phyloP scores from a whole-genome alignment of 2,113 vertebrate genomes.

The Ciconia boyciana region DNA sequence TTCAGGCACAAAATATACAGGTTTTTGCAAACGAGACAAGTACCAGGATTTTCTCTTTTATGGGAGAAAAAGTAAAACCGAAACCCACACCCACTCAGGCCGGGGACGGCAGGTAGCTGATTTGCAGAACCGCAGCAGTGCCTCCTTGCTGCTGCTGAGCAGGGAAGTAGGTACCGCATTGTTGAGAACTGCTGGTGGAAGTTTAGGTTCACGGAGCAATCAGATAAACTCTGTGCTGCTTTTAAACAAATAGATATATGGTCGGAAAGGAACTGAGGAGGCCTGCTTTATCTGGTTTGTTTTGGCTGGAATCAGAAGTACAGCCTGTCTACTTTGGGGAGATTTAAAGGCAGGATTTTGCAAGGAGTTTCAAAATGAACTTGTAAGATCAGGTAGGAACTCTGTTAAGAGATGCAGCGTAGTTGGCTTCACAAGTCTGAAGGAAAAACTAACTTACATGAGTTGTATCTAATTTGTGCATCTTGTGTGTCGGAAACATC shows the following conservation, averaged over 20 bases:
- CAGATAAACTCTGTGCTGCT: neutral
- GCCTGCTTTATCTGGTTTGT: neutral
- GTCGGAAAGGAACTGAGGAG: neutral
- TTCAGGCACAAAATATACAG: neutral
- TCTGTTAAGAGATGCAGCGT: neutral
- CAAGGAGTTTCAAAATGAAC: neutral
- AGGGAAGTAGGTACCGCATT: neutral
- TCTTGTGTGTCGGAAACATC: neutral
- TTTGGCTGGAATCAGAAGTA: neutral
- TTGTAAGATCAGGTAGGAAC: neutral
- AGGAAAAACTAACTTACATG: neutral
- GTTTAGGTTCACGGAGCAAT: neutral
- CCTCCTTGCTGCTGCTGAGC: neutral
- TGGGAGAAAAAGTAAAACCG: neutral
- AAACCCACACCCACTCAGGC: accelerated
- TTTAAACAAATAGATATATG: neutral
- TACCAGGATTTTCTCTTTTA: neutral
- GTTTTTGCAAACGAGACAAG: neutral
- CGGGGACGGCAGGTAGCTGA: neutral
- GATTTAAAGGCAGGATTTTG: neutral
- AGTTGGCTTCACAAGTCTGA: neutral
- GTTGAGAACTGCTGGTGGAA: neutral
- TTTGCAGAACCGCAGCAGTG: neutral
- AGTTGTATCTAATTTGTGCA: neutral
- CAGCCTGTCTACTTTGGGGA: neutral